phyloP scores from a whole-genome alignment of 2,113 vertebrate species.

The Lampris incognitus region DNA sequence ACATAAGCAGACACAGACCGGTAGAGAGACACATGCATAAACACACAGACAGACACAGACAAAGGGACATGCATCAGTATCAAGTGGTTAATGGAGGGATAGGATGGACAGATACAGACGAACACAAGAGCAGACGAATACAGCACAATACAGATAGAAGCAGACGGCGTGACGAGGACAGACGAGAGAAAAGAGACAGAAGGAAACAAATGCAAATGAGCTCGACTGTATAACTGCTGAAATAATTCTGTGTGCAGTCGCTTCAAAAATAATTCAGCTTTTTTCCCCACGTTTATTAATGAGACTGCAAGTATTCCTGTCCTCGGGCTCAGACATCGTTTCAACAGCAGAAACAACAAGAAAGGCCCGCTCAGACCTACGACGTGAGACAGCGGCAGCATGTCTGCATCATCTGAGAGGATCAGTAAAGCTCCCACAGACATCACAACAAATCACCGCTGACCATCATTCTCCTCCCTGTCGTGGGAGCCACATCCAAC shows the following conservation, averaged over 20 bases:
- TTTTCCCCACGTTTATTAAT: no score
- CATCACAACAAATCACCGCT: conserved; percentile 54
- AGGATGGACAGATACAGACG: no score
- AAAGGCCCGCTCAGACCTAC: conserved; percentile 50
- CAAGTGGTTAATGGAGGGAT: no score
- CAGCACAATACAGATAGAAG: no score
- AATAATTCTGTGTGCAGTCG: background rate
- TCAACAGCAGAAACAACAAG: conserved; percentile 50
- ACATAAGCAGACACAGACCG: no score
- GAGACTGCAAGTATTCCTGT: background rate
- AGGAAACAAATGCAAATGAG: background rate
- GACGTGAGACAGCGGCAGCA: conserved; percentile 57
- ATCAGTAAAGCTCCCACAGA: conserved; percentile 33
- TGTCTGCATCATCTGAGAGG: conserved; percentile 46
- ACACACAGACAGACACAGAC: background rate
- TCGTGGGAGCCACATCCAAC: conserved; percentile 30
- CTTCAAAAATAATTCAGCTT: no score
- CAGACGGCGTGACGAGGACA: no score
- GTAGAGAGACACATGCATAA: background rate
- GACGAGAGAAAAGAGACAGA: background rate
- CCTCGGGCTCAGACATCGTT: conserved; percentile 31
- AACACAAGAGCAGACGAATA: no score
- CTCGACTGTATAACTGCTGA: background rate
- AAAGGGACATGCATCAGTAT: no score
- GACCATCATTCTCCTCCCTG: conserved; percentile 31